Percentiles rank a stretch among this genome's conserved stretches.
These are phyloP conservation scores for Thysanoteuthis rhombus DNA, from an alignment of 2,888 invertebrate genomes.

Conservation along the genomic window DNA sequence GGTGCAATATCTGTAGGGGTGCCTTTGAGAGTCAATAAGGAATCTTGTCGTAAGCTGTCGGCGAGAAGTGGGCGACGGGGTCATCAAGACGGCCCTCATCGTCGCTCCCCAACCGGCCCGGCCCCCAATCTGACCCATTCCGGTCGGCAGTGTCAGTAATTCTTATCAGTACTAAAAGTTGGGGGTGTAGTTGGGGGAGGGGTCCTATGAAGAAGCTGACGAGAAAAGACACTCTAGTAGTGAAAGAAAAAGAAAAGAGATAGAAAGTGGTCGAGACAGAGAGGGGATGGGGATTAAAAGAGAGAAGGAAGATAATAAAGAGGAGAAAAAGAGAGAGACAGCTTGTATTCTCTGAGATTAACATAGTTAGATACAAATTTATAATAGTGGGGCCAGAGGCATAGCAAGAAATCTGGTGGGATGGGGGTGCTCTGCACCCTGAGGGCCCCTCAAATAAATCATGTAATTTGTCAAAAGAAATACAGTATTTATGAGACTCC, in stretches of 20 bases:
- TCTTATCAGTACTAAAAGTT: neutral
- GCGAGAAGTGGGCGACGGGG: constrained; percentile 12
- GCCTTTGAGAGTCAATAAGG: neutral
- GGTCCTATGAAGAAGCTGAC: too few species aligned
- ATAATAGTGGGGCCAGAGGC: too few species aligned
- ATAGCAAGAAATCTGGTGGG: too few species aligned
- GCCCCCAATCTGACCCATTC: too few species aligned
- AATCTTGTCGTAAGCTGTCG: neutral
- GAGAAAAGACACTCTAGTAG: too few species aligned
- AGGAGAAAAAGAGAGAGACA: neutral
- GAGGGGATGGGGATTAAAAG: neutral
- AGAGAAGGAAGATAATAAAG: neutral
- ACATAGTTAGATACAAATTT: too few species aligned
- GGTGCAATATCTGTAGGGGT: neutral
- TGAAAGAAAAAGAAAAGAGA: neutral
- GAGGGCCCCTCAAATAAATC: too few species aligned
- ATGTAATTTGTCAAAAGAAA: too few species aligned
- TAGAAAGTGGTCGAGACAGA: neutral
- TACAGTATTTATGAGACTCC: too few species aligned
- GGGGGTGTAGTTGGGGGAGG: neutral
- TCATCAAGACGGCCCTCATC: neutral
- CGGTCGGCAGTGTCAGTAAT: neutral
- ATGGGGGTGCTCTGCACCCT: too few species aligned
- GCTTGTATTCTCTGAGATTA: too few species aligned
- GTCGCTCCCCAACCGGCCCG: neutral